A percentile compares a stretch with the other conserved stretches of the same genome.
These are phyloP conservation scores for Calyptommatus sinebrachiatus DNA, from an alignment of 2,113 vertebrate species.

Conservation along the genomic window DNA sequence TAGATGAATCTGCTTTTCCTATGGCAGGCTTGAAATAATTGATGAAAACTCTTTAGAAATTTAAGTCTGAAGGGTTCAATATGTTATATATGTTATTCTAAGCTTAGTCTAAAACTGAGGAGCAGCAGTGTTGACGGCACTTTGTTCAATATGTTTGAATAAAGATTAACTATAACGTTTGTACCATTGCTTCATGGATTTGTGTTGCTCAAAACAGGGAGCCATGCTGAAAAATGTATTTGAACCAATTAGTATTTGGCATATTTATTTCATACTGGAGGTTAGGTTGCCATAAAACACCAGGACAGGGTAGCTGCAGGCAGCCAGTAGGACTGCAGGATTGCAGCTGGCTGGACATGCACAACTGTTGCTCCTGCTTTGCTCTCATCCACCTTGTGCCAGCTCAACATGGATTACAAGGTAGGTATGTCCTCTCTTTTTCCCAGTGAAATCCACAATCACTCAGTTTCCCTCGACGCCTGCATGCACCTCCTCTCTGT, in stretches of 20 bases:
- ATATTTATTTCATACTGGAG: not conserved
- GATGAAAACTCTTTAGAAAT: constrained; percentile 51
- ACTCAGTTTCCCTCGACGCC: no score
- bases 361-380: no score
- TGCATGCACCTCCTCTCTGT: no score
- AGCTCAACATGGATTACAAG: no score
- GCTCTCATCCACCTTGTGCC: no score
- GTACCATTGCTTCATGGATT: not conserved
- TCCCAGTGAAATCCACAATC: no score
- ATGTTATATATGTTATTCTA: constrained; percentile 33
- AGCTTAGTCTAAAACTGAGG: not conserved
- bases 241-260: not conserved
- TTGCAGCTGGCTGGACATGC: no score
- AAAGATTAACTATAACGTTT: not conserved
- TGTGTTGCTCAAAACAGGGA: not conserved
- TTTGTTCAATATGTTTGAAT: not conserved
- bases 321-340: no score
- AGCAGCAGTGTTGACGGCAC: constrained; percentile 12
- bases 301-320: no score
- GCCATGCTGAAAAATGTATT: no score
- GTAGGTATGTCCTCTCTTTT: no score
- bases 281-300: no score
- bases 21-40: constrained; percentile 54
- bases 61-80: constrained; percentile 38
- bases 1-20: constrained; percentile 60